These are phyloP conservation scores for Papilio polyxenes DNA, from an alignment of 1,140 invertebrate genomes.

Conservation along the genomic window DNA sequence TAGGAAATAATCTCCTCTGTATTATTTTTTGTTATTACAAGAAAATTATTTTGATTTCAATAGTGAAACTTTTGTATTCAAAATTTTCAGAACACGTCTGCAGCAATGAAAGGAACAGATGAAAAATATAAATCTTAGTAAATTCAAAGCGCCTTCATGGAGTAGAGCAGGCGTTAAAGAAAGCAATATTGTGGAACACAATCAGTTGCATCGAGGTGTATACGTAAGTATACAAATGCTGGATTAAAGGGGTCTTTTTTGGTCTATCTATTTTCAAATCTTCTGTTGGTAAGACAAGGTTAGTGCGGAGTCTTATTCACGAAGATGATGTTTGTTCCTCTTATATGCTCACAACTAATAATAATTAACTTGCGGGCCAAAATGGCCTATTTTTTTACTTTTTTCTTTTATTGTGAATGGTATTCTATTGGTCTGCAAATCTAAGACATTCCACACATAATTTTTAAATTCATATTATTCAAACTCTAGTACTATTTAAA, in stretches of 20 bases:
- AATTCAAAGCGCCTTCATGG: constrained; percentile 27
- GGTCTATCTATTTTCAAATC: not conserved
- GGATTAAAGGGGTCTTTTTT: not conserved
- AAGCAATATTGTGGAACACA: constrained; percentile 4
- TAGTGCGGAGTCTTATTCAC: too few species aligned
- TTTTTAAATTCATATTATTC: too few species aligned
- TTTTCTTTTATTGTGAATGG: too few species aligned
- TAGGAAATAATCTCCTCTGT: not conserved
- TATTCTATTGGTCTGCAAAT: too few species aligned
- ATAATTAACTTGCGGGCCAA: too few species aligned
- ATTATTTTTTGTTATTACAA: not conserved
- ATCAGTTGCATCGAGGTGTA: not conserved
- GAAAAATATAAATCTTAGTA: constrained; percentile 35
- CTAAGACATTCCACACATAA: too few species aligned
- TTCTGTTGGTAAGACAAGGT: too few species aligned
- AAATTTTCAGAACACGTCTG: constrained; percentile 34
- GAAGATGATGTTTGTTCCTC: too few species aligned
- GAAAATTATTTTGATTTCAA: constrained; percentile 19
- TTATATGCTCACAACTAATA: too few species aligned
- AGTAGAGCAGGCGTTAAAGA: constrained; percentile 10
- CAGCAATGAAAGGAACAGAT: constrained; percentile 35
- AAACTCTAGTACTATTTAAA: too few species aligned
- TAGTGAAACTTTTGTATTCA: constrained; percentile 31
- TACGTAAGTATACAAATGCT: not conserved
- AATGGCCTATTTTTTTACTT: too few species aligned